Evolutionary conservation across 92 coral and sea anemone genomes (phyloP).

Genomic region (Siderastrea radians): DNA sequence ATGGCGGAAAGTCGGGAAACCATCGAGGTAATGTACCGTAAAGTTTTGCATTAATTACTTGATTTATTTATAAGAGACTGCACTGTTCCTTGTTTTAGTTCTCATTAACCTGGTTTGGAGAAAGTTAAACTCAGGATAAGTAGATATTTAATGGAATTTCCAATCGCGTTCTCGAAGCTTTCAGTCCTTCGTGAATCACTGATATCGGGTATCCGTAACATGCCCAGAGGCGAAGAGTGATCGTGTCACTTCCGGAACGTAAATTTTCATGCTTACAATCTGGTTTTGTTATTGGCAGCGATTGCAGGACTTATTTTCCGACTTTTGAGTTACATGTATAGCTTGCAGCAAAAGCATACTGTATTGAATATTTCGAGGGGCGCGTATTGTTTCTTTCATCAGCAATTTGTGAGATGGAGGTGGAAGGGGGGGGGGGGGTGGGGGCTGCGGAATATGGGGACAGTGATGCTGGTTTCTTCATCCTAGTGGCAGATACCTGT

Average conservation of each 20-base stretch:
- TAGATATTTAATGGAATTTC: neutral
- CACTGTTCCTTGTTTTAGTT: neutral
- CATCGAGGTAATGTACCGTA: constrained; percentile 19
- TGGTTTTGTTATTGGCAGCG: neutral
- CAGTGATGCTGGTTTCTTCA: too few species aligned
- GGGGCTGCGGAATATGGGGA: too few species aligned
- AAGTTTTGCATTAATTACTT: constrained; percentile 20
- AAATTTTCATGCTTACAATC: neutral
- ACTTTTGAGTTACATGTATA: too few species aligned
- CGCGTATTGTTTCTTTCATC: too few species aligned
- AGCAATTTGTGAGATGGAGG: too few species aligned
- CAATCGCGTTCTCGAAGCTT: neutral
- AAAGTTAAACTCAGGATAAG: neutral
- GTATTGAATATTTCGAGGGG: too few species aligned
- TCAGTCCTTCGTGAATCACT: neutral
- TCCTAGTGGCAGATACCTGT: too few species aligned
- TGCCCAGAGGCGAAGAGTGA: neutral
- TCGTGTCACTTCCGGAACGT: neutral
- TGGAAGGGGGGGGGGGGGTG: too few species aligned
- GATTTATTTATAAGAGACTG: neutral
- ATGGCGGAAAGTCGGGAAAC: constrained; percentile 70
- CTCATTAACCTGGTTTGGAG: neutral
- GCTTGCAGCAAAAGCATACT: too few species aligned
- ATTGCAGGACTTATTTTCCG: too few species aligned
- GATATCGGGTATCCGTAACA: neutral